Evolutionary conservation across 2,113 vertebrate genomes (phyloP).

Genomic region (Oreochromis aureus): DNA sequence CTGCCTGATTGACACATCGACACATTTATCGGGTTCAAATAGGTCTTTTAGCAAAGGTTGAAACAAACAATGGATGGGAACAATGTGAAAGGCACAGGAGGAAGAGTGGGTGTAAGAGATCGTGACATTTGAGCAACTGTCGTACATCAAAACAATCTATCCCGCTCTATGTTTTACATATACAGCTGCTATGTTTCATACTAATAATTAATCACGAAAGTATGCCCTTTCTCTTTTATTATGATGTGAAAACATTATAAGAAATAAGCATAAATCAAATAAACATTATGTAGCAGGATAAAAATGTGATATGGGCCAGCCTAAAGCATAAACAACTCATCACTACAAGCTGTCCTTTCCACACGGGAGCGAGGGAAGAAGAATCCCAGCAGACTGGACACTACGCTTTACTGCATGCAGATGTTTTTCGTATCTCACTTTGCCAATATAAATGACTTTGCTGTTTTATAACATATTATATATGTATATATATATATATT

Average conservation of each 20-base stretch:
- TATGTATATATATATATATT: rapidly evolving
- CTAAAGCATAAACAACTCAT: neutral
- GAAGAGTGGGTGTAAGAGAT: neutral
- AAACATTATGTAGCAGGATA: neutral
- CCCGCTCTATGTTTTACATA: neutral
- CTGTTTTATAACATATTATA: neutral
- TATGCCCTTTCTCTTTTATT: neutral
- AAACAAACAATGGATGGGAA: neutral
- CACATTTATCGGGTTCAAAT: neutral
- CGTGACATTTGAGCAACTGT: neutral
- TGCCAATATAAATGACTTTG: neutral
- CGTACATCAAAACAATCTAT: neutral
- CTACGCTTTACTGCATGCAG: neutral
- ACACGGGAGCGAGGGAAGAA: neutral
- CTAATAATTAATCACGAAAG: neutral
- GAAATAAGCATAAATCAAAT: neutral
- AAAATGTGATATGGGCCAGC: neutral
- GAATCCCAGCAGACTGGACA: neutral
- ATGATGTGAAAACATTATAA: neutral
- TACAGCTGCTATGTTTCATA: neutral
- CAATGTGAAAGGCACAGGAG: neutral
- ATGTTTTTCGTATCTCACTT: neutral
- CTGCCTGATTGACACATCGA: slow-evolving; percentile 45
- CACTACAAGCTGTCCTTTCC: neutral
- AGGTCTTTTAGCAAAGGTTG: neutral